These are phyloP conservation scores for Ernsta delagoae DNA, from an alignment of 2,888 invertebrate species.

Conservation along the genomic window DNA sequence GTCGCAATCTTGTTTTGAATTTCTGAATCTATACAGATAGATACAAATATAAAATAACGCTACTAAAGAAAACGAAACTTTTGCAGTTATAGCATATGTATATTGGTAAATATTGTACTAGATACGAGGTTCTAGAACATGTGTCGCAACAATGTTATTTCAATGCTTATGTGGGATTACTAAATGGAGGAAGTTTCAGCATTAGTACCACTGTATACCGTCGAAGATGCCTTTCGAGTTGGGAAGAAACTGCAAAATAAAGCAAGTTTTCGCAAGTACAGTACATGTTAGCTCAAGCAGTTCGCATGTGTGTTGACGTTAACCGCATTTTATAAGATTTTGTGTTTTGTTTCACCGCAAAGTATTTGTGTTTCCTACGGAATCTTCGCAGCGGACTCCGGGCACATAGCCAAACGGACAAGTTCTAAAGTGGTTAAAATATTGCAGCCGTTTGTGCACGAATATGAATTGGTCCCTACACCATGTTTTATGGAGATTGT, in stretches of 20 bases:
- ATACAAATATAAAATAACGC: conserved; percentile 7
- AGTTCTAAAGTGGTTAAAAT: conserved; percentile 70
- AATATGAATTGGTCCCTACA: conserved; percentile 54
- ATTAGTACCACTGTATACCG: conserved; percentile 51
- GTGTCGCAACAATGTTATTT: conserved; percentile 49
- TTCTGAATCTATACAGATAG: conserved; percentile 1
- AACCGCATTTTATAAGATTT: conserved; percentile 78
- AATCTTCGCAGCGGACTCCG: conserved; percentile 66
- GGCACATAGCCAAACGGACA: conserved; percentile 76
- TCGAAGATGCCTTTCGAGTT: conserved; percentile 57
- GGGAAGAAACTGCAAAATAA: conserved; percentile 62
- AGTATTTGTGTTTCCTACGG: conserved; percentile 68
- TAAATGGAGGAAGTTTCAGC: conserved; percentile 55
- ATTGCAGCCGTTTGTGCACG: conserved; percentile 59
- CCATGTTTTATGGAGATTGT: conserved; percentile 14
- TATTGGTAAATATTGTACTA: conserved; percentile 20
- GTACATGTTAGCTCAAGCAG: conserved; percentile 59
- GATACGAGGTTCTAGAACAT: conserved; percentile 51
- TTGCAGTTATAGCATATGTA: conserved; percentile 16
- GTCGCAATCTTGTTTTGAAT: conserved; percentile 18
- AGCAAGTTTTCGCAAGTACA: conserved; percentile 57
- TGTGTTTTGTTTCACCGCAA: conserved; percentile 68
- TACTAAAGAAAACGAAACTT: conserved; percentile 8
- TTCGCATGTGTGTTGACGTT: conserved; percentile 73
- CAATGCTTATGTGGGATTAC: conserved; percentile 48